Evolutionary conservation across 92 coral and sea anemone species (phyloP), one percentile per base, ranked within the genome.

Genomic region (Anthopleura xanthogrammica): DNA sequence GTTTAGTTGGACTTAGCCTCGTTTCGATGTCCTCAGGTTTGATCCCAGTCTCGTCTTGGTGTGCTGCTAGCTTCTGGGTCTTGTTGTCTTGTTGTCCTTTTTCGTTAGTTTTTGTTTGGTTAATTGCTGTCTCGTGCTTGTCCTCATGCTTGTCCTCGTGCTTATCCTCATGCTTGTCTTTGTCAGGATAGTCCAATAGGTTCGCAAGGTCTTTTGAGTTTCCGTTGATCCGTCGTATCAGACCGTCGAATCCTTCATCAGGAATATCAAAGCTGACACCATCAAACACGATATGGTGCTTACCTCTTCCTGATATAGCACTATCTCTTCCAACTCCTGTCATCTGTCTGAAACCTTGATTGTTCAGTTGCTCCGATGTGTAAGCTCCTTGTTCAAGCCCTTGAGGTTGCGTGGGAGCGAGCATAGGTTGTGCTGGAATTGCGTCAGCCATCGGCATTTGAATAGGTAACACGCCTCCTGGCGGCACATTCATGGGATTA

Each of bases 221-320:
- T 16, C 82, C 78, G 65, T 86, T 90, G 50, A 86, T 79, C 72
- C 84, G 80, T 60, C 85, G 83, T 9, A 90, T 79, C 41, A 90
- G 79, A 50, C 81, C 79, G 12, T 79, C 78, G 72, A 90, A 87
- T 58, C 85, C 88, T 52, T 85, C 89, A 50, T 87, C 89, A 2
- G 94, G 94, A 43, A 90, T 76, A 78, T 88, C 94, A 74, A 88
- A 88, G 55, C 91, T 89, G 36, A 90, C 85, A 17, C 91, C 94
- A 20, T 90, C 94, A 43, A 90, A 64, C 43, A 90, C 90, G 8
- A 90, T 83, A 17, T 90, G 93, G 55, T 90, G 93, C 79, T 77
- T 84, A 84, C 87, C 87, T 75, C 70, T 41, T 60, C 20, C 52
- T 5, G 24, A 5, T 39, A 76, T 23, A 8, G 86, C 39, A 17